These are phyloP conservation scores for Drosophila pseudotalamancana DNA, from an alignment of 2,888 invertebrate species.

Conservation along the genomic window DNA sequence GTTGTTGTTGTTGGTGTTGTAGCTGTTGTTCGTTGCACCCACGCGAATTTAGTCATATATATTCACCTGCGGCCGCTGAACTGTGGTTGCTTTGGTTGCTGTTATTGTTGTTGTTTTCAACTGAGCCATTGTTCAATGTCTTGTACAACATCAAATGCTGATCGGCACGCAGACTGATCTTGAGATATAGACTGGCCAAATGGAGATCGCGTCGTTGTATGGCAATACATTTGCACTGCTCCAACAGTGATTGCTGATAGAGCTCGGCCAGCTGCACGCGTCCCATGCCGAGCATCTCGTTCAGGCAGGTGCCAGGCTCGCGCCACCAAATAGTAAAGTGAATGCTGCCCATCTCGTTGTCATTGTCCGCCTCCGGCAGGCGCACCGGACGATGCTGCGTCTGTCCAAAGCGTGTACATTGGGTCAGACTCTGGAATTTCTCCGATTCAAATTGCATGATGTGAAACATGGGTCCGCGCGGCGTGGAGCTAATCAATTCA, in stretches of 20 bases:
- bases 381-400: constrained; percentile 71
- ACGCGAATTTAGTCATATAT: constrained; percentile 79
- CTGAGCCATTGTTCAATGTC: constrained; percentile 31
- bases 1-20: constrained; percentile 33
- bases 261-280: constrained; percentile 70
- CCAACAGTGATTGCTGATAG: constrained; percentile 74
- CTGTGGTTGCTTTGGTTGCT: constrained; percentile 40
- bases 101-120: constrained; percentile 36
- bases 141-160: constrained; percentile 32
- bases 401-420: constrained; percentile 81
- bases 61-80: constrained; percentile 76
- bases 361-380: constrained; percentile 35
- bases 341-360: constrained; percentile 64
- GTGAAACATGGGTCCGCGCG: constrained; percentile 77
- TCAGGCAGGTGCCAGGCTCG: constrained; percentile 81
- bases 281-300: constrained; percentile 81
- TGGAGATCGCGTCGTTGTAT: constrained; percentile 73
- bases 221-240: constrained; percentile 80
- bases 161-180: constrained; percentile 67
- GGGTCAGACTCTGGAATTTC: constrained; percentile 81
- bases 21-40: constrained; percentile 50
- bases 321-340: constrained; percentile 82
- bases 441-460: constrained; percentile 82
- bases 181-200: constrained; percentile 78
- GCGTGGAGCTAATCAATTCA: constrained; percentile 72